A percentile compares a stretch with the other conserved stretches of the same genome.
These are phyloP conservation scores for Omphaloscelis lunosa DNA, from an alignment of 2,888 invertebrate species.

Conservation along the genomic window DNA sequence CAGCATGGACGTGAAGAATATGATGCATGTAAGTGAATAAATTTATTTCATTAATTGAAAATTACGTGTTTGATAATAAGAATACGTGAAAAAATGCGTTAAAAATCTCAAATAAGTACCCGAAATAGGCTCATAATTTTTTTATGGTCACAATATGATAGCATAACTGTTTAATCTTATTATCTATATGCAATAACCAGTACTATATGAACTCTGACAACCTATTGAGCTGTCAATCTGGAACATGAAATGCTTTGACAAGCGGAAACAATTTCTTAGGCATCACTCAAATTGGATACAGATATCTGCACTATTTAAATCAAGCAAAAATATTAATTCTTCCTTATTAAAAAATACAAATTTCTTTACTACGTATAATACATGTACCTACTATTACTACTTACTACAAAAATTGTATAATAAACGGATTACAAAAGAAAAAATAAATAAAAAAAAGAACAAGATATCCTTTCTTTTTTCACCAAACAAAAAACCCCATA, in stretches of 20 bases:
- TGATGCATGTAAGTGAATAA: neutral
- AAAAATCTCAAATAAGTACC: neutral
- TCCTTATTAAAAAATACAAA: neutral
- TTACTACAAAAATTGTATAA: neutral
- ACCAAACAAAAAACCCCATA: neutral
- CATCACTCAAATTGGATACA: slow-evolving; percentile 1
- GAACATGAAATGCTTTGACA: slow-evolving; percentile 22
- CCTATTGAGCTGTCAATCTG: slow-evolving; percentile 16
- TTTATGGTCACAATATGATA: neutral
- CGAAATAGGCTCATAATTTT: neutral
- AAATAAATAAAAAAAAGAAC: neutral
- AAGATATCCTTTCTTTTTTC: neutral
- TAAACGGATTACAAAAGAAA: slow-evolving; percentile 10
- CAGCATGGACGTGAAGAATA: neutral
- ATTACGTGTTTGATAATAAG: neutral
- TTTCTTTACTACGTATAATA: neutral
- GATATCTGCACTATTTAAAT: neutral
- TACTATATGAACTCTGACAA: neutral
- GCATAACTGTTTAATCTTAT: neutral
- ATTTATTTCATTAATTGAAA: neutral
- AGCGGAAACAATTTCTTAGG: slow-evolving; percentile 2
- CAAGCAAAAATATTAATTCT: neutral
- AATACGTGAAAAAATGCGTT: neutral
- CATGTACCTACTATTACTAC: neutral
- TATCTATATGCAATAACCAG: neutral